phyloP scores from a whole-genome alignment of 2,888 invertebrate genomes.

The Dynastes maya region DNA sequence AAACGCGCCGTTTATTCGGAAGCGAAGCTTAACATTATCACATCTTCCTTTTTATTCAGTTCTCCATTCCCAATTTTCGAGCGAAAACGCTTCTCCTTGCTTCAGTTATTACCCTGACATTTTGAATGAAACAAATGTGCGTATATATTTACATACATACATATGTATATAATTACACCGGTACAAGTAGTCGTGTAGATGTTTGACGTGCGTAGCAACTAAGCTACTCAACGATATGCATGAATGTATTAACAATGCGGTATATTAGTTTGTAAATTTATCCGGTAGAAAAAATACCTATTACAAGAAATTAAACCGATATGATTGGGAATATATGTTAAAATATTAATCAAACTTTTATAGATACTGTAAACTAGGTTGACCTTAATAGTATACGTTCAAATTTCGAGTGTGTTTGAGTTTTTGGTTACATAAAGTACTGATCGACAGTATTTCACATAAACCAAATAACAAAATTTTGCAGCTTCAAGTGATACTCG shows the following conservation, averaged over 20 bases:
- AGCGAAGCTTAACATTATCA: slow-evolving; percentile 30
- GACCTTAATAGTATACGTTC: too few species aligned
- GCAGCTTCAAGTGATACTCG: too few species aligned
- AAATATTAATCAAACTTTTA: neutral
- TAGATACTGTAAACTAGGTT: too few species aligned
- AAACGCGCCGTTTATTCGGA: slow-evolving; percentile 36
- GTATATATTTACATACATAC: neutral
- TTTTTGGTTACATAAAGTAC: too few species aligned
- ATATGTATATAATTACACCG: neutral
- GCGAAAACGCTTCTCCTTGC: slow-evolving; percentile 24
- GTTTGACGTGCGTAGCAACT: neutral
- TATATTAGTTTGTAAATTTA: too few species aligned
- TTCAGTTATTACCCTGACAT: slow-evolving; percentile 32
- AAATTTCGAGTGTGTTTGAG: too few species aligned
- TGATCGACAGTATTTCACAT: too few species aligned
- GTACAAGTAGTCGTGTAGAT: neutral
- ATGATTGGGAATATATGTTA: neutral
- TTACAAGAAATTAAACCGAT: too few species aligned
- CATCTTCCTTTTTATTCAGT: slow-evolving; percentile 18
- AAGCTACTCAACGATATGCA: neutral
- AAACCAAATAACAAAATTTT: too few species aligned
- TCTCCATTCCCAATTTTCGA: slow-evolving; percentile 4
- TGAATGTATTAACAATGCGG: neutral
- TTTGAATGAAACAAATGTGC: slow-evolving; percentile 11
- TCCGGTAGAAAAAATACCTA: too few species aligned